phyloP scores from a whole-genome alignment of 2,797 vertebrate species.

The Hoplostethus mediterraneus region DNA sequence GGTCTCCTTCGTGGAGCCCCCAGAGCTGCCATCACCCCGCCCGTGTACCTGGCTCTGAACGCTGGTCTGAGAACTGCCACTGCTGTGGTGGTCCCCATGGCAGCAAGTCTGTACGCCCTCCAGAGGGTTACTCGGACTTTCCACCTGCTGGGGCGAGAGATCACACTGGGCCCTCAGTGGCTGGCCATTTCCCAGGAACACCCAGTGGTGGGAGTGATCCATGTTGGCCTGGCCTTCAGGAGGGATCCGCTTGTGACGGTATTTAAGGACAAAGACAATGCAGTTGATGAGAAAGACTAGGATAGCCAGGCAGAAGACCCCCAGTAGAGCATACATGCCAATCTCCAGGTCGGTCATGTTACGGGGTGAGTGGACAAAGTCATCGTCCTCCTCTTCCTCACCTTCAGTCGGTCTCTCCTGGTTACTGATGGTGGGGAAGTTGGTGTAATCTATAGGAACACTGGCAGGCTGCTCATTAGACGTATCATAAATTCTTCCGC shows the following conservation, averaged over 20 bases:
- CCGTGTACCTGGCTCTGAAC: slow-evolving; percentile 98
- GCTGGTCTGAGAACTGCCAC: slow-evolving; percentile 97
- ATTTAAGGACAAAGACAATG: slow-evolving; percentile 97
- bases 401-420: slow-evolving; percentile 80
- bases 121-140: slow-evolving; percentile 89
- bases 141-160: slow-evolving; percentile 90
- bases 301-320: slow-evolving; percentile 98
- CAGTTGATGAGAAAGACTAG: slow-evolving; percentile 99
- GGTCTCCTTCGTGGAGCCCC: slow-evolving; percentile 93
- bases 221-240: slow-evolving; percentile 98
- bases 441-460: slow-evolving; percentile 86
- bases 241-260: slow-evolving; percentile 96
- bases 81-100: slow-evolving; percentile 96
- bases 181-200: slow-evolving; percentile 97
- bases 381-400: slow-evolving; percentile 76
- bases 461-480: slow-evolving; percentile 87
- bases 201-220: slow-evolving; percentile 99
- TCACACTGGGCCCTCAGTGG: slow-evolving; percentile 92
- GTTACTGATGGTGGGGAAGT: slow-evolving; percentile 89
- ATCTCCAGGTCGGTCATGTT: slow-evolving; percentile 98
- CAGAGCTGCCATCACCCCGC: slow-evolving; percentile 94
- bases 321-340: slow-evolving; percentile 97
- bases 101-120: slow-evolving; percentile 94
- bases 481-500: slow-evolving; percentile 78
- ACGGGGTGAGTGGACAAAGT: slow-evolving; percentile 91